These are phyloP conservation scores for Coregonus suidteri DNA, from an alignment of 2,797 vertebrate species.

Conservation along the genomic window DNA sequence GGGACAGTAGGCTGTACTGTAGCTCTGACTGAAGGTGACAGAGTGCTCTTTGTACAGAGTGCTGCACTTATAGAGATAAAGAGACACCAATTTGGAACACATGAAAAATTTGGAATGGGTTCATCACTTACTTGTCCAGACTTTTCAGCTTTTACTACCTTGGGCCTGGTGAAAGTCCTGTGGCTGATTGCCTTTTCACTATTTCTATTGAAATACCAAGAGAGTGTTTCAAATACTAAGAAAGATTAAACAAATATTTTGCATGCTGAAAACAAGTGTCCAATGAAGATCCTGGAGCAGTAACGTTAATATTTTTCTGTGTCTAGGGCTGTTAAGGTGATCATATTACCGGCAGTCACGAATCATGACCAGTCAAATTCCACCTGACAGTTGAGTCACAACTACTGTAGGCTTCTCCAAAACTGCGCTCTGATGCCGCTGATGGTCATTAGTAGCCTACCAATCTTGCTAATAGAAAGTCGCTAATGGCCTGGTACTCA, in stretches of 20 bases:
- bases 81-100: background rate
- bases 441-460: no score
- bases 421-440: no score
- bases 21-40: background rate
- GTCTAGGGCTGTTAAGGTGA: no score
- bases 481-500: no score
- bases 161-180: conserved; percentile 1
- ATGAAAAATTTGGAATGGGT: background rate
- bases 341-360: no score
- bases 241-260: background rate
- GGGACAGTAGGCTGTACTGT: background rate
- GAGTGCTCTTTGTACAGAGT: background rate
- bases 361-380: no score
- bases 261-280: background rate
- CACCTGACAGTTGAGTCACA: no score
- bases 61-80: background rate
- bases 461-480: no score
- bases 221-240: background rate
- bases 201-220: background rate
- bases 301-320: background rate
- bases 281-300: no score
- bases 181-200: background rate
- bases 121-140: background rate
- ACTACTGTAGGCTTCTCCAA: no score
- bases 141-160: conserved; percentile 3